Percentiles rank a stretch among this genome's conserved stretches.
Conservation (phyloP, 2,888 invertebrate genomes). For the Syrphus vitripennis region DNA sequence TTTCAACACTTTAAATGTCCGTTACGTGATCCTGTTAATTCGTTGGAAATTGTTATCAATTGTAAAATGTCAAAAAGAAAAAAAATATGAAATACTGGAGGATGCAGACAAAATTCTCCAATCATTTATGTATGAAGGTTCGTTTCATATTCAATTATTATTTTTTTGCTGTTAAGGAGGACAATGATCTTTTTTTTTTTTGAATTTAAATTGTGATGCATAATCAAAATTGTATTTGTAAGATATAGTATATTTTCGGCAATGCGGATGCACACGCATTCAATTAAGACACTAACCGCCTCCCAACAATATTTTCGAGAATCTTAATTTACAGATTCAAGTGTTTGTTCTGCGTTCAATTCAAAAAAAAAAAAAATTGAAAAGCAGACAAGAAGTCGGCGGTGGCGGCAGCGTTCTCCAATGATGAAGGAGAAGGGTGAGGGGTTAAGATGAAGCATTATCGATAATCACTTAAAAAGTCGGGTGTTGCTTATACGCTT, state of each 20-base stretch:
- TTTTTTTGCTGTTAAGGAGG: constrained; percentile 1
- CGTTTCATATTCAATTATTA: not conserved
- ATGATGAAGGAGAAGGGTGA: not conserved
- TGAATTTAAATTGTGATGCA: constrained; percentile 8
- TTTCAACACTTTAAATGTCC: not conserved
- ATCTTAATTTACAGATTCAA: constrained; percentile 66
- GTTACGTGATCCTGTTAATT: constrained; percentile 1
- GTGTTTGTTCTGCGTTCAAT: constrained; percentile 48
- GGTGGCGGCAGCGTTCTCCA: too few relatives aligned
- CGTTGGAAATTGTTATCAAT: not conserved
- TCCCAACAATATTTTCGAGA: constrained; percentile 32
- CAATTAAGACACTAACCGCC: constrained; percentile 41
- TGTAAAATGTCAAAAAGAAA: not conserved
- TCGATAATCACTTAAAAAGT: constrained; percentile 52
- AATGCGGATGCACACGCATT: constrained; percentile 68
- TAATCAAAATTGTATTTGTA: constrained; percentile 28
- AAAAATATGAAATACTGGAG: not conserved
- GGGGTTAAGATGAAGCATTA: not conserved
- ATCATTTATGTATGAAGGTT: not conserved
- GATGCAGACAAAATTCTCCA: not conserved
- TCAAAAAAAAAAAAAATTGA: not conserved
- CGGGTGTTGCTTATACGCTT: constrained; percentile 51
- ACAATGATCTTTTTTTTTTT: constrained; percentile 56
- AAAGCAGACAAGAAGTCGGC: not conserved
- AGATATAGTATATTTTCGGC: constrained; percentile 53